A percentile compares a stretch with the other conserved stretches of the same genome.
Conservation (phyloP, 2,113 vertebrate genomes). For the Pao palembangensis region DNA sequence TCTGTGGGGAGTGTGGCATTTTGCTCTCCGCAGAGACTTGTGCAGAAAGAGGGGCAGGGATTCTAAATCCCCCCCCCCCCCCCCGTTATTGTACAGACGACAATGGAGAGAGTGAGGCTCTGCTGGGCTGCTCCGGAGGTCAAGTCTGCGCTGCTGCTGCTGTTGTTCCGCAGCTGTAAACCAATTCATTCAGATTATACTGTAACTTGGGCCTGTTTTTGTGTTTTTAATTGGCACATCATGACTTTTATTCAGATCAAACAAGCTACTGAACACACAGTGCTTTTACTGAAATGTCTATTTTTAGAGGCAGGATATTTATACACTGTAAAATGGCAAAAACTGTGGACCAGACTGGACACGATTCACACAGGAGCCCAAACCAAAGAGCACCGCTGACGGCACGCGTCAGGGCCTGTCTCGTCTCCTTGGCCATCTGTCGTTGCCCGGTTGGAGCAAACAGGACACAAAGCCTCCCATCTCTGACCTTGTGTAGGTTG, state of each 20-base stretch:
- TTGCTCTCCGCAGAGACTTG: constrained; percentile 36
- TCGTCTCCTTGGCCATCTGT: constrained; percentile 20
- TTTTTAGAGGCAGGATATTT: constrained; percentile 14
- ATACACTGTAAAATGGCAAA: constrained; percentile 11
- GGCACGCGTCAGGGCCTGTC: not conserved
- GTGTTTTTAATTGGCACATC: constrained; percentile 1
- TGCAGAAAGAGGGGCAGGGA: constrained; percentile 38
- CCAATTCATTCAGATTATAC: constrained; percentile 23
- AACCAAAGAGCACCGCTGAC: constrained; percentile 11
- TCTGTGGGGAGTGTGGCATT: constrained; percentile 29
- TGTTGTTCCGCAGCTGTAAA: constrained; percentile 14
- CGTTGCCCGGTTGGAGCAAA: constrained; percentile 28
- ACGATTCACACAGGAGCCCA: constrained; percentile 24
- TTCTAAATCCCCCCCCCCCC: constrained; percentile 33
- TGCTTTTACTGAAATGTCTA: constrained; percentile 3
- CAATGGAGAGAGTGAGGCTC: constrained; percentile 53
- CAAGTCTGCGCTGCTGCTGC: constrained; percentile 18
- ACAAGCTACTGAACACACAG: constrained; percentile 15
- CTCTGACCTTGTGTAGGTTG: constrained; percentile 29
- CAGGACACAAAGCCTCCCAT: constrained; percentile 11
- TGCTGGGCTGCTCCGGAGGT: constrained; percentile 38
- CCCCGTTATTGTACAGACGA: constrained; percentile 39
- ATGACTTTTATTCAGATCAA: constrained; percentile 13
- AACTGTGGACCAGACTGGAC: constrained; percentile 19
- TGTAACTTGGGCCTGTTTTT: constrained; percentile 9